phyloP scores from a whole-genome alignment of 1,140 invertebrate species.

The Temnothorax curvispinosus region DNA sequence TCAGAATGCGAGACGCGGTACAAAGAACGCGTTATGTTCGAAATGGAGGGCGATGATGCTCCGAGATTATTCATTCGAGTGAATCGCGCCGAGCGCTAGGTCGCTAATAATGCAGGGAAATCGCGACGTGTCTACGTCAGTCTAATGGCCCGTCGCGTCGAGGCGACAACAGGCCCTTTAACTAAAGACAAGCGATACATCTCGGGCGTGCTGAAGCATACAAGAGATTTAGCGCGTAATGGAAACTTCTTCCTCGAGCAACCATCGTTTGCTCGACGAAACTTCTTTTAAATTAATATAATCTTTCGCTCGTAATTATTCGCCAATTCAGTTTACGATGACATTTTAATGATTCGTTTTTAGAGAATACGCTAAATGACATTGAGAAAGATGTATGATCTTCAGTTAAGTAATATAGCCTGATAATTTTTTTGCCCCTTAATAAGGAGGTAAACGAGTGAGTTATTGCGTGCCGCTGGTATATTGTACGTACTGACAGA shows the following conservation, averaged over 20 bases:
- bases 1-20: conserved; percentile 10
- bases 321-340: not conserved
- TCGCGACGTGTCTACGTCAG: conserved; percentile 48
- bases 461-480: conserved; percentile 38
- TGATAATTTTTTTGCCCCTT: conserved; percentile 39
- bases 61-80: conserved; percentile 71
- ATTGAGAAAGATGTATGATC: conserved; percentile 50
- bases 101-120: conserved; percentile 68
- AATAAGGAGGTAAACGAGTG: conserved; percentile 64
- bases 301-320: not conserved
- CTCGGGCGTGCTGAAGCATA: not conserved
- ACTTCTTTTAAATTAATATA: not conserved
- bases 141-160: conserved; percentile 64
- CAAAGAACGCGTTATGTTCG: conserved; percentile 63
- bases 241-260: conserved; percentile 33
- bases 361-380: not conserved
- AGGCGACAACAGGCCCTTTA: conserved; percentile 64
- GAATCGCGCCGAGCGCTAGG: conserved; percentile 37
- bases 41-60: conserved; percentile 40
- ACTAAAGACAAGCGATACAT: conserved; percentile 43
- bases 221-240: conserved; percentile 51
- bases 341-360: conserved; percentile 17
- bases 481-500: conserved; percentile 54
- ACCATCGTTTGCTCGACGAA: not conserved
- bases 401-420: conserved; percentile 9